A percentile compares a stretch with the other conserved stretches of the same genome.
phyloP scores from a whole-genome alignment of 2,888 invertebrate genomes.

The Polydrusus pterygomalis region DNA sequence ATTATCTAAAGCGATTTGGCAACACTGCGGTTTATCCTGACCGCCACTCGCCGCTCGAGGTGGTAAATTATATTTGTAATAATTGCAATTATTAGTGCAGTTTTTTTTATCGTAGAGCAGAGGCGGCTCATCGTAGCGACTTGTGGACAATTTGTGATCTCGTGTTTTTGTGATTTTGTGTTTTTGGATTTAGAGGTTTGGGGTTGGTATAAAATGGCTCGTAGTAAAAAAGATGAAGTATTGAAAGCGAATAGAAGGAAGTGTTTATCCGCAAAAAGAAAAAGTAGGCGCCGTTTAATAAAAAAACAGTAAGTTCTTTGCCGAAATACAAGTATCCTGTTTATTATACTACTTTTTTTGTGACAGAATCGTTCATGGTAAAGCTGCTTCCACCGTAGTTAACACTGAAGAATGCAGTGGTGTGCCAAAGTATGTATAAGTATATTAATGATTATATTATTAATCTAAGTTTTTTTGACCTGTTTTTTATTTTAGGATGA shows the following conservation, averaged over 20 bases:
- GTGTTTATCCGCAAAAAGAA: neutral
- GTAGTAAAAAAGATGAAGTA: neutral
- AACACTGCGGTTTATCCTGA: no score
- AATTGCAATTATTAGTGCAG: no score
- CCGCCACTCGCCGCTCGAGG: no score
- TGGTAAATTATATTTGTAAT: no score
- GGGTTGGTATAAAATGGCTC: conserved; percentile 1
- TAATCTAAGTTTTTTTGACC: neutral
- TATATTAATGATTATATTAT: neutral
- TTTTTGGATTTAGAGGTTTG: neutral
- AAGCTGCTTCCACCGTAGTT: neutral
- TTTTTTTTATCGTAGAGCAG: neutral
- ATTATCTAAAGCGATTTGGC: no score
- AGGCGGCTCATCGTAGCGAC: neutral
- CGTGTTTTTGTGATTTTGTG: neutral
- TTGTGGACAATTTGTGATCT: neutral
- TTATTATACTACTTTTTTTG: neutral
- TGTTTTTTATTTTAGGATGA: conserved; percentile 2
- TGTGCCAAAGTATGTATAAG: neutral
- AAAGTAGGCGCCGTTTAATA: neutral
- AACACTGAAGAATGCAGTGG: neutral
- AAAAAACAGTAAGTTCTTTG: conserved; percentile 1
- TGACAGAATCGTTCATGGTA: neutral
- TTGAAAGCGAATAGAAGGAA: neutral
- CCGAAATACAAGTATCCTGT: neutral